phyloP scores from a whole-genome alignment of 2,113 vertebrate genomes.

The Tyto alba region DNA sequence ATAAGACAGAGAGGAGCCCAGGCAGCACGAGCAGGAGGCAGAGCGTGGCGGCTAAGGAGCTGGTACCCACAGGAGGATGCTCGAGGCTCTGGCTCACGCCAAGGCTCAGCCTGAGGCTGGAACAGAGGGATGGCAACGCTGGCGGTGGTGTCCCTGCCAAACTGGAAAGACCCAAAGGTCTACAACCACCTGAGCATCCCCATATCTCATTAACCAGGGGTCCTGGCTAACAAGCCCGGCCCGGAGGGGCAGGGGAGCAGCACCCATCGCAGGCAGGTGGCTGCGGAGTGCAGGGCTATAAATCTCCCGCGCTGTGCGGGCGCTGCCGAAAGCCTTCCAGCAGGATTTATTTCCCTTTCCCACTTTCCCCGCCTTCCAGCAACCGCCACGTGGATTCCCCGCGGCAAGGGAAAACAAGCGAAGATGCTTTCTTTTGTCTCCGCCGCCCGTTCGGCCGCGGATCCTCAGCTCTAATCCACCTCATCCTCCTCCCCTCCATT shows the following conservation, averaged over 20 bases:
- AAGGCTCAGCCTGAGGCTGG: neutral
- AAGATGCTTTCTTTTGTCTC: slow-evolving; percentile 26
- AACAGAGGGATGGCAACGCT: neutral
- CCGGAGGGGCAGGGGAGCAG: neutral
- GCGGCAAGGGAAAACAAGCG: neutral
- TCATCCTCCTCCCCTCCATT: neutral
- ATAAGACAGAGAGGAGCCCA: neutral
- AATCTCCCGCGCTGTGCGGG: neutral
- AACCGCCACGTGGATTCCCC: slow-evolving; percentile 3
- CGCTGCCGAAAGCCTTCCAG: neutral
- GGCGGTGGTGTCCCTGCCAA: neutral
- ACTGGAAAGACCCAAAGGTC: neutral
- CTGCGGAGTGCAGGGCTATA: neutral
- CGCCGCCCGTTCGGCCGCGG: neutral
- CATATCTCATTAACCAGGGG: accelerated
- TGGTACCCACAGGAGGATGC: neutral
- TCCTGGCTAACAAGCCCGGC: neutral
- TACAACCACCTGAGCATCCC: accelerated
- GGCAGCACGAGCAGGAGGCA: neutral
- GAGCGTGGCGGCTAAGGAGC: neutral
- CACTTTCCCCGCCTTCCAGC: neutral
- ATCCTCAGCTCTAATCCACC: neutral
- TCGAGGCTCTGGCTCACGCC: accelerated
- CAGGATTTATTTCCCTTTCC: neutral
- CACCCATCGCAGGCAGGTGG: neutral